A percentile compares a stretch with the other conserved stretches of the same genome.
Conservation (phyloP, 2,113 vertebrate genomes). For the Podilymbus podiceps region DNA sequence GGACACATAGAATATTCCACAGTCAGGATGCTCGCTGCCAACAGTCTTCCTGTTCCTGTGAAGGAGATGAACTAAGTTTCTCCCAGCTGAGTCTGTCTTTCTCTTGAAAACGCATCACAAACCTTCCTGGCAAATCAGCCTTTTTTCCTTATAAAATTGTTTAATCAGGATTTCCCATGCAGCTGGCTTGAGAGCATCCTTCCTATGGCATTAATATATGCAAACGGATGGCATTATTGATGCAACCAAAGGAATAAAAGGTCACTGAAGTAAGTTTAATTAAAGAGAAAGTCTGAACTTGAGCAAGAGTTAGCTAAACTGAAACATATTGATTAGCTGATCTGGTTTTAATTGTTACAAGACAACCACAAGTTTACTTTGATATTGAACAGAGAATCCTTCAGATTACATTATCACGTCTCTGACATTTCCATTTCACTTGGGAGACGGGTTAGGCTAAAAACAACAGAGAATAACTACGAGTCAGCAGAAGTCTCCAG, state of each 20-base stretch:
- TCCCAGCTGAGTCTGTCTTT: neutral
- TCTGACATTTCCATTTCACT: neutral
- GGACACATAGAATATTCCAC: neutral
- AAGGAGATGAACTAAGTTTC: neutral
- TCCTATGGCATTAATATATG: neutral
- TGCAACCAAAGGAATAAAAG: constrained; percentile 10
- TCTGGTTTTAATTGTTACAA: constrained; percentile 20
- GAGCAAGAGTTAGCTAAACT: neutral
- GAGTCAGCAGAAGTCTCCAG: neutral
- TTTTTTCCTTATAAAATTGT: neutral
- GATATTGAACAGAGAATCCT: neutral
- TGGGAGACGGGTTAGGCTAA: neutral
- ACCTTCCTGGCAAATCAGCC: neutral
- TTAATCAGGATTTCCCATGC: neutral
- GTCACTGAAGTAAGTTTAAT: constrained; percentile 30
- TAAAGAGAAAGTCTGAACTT: constrained; percentile 9
- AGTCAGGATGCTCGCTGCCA: neutral
- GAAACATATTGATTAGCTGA: constrained; percentile 4
- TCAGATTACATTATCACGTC: neutral
- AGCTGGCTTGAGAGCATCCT: neutral
- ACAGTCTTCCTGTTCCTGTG: neutral
- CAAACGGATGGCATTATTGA: neutral
- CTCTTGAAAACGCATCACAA: neutral
- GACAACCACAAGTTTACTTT: neutral
- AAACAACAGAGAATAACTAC: neutral